Evolutionary conservation across 2,888 invertebrate species (phyloP), one percentile per base, ranked within the genome.

Genomic region (Ichneumoninae sp.): DNA sequence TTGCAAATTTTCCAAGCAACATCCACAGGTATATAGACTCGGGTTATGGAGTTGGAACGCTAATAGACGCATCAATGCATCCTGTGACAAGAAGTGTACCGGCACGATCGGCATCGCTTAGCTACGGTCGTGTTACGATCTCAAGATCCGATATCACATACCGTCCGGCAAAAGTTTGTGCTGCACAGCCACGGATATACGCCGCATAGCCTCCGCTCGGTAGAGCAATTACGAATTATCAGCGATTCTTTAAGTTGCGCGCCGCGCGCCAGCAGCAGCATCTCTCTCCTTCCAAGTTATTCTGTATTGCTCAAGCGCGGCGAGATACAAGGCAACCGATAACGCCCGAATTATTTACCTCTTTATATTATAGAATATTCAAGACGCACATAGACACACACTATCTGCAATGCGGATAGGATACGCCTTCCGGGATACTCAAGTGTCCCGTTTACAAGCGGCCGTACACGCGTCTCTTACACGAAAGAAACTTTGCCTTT

Each of bases 21-120:
- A 62, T 30, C 33, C 62, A n/a, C 62, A 30, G 7, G 6, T 16
- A 26, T 30, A 76, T 65, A 33, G 22, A 72, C 68, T 57, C 50
- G 81, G 66, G 36, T 13, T 50, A 40, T 50, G 66, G 76, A 52
- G 50, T 60, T 8, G 44, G 74, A 71, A 72, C 83, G 87, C 86
- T 91, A 91, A 91, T 91, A 91, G 90, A 90, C 90, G 91, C 90
- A 90, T 91, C 90, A 89, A 89, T 89, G 90, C 91, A 88, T 91
- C 89, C 89, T 87, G 88, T 81, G 90, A 91, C 91, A 91, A 89
- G 91, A 88, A 86, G 87, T 89, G 44, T 44, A 74, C 72, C 54
- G 66, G 88, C 84, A 87, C 57, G 80, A 69, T 62, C 74, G 57
- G 47, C 74, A 22, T 26, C 47, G 26, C 60, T 60, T 44, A 26